Base-by-base conservation (phyloP, 1,140 invertebrate genomes). In the Heliconius hewitsoni region DNA sequence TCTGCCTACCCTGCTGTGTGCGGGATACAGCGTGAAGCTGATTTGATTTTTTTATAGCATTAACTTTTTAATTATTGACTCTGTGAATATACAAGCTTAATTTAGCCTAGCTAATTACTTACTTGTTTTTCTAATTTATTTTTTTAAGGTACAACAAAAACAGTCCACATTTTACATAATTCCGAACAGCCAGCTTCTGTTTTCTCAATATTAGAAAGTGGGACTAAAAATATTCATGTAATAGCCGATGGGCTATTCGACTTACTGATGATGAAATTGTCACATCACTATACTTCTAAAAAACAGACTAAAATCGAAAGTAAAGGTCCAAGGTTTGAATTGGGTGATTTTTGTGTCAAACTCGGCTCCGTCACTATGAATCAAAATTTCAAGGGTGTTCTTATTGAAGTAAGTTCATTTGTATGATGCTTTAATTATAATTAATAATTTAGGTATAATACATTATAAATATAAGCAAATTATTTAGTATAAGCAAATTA, bases 261-360 rank as follows among this genome's bases (percentile, higher is more conserved):
- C 91, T 92, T 98, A 39, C 93, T 99, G 0, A 98, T 99, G 96
- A 95, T 97, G 85, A 98, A 99, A 93, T 96, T 99, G 89, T 96
- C 96, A 3, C 96, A 96, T 73, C 97, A 98, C 81, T 99, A 99
- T 87, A 96, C 97, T 19, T 97, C 97, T 16, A 98, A 98, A 93
- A 98, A 99, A 92, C 97, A 97, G 84, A 97, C 96, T 0, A 97
- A 97, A 89, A 97, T 98, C 77, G 99, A 99, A 93, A 97, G 97
- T 1, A 98, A 99, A 92, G 99, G 98, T 1, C 97, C 98, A 1
- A 95, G 98, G 73, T 99, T 98, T 94, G 98, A 99, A 93, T 96
- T 99, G 39, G 97, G 97, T 1, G 99, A 99, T 91, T 99, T 99
- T 94, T 96, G 98, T 83, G 97, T 99, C 6, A 99, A 99, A 94